A percentile compares a stretch with the other conserved stretches of the same genome.
phyloP scores from a whole-genome alignment of 2,888 invertebrate species.

The Cantharis nigra region DNA sequence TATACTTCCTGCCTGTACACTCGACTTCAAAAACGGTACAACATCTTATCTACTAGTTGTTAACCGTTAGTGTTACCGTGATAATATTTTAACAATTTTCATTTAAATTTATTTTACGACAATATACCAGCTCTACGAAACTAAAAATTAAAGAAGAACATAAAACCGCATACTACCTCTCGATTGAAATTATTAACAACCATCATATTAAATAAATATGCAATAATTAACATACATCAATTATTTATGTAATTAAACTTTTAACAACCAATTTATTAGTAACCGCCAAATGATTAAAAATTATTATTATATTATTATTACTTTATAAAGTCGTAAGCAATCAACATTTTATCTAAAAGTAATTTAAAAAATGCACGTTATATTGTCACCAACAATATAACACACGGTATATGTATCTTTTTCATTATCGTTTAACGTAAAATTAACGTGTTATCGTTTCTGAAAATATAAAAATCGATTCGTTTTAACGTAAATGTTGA shows the following conservation, averaged over 20 bases:
- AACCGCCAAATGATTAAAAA: neutral
- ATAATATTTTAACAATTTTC: neutral
- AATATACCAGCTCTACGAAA: neutral
- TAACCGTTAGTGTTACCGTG: neutral
- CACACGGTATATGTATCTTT: too few species aligned
- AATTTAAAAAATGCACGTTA: neutral
- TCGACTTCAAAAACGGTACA: conserved; percentile 3
- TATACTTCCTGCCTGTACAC: conserved; percentile 35
- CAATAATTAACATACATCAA: neutral
- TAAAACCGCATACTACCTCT: neutral
- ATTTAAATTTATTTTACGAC: neutral
- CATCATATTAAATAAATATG: neutral
- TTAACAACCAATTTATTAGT: neutral
- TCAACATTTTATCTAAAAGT: neutral
- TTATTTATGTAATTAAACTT: neutral
- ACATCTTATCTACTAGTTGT: neutral
- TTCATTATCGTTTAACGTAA: neutral
- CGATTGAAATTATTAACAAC: neutral
- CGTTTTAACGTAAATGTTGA: too few species aligned
- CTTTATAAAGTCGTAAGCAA: neutral
- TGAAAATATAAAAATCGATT: too few species aligned
- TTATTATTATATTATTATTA: neutral
- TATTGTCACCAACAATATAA: too few species aligned
- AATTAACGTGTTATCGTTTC: neutral
- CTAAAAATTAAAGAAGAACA: neutral